phyloP scores from a whole-genome alignment of 2,797 vertebrate genomes.

The Sebastes jordani region DNA sequence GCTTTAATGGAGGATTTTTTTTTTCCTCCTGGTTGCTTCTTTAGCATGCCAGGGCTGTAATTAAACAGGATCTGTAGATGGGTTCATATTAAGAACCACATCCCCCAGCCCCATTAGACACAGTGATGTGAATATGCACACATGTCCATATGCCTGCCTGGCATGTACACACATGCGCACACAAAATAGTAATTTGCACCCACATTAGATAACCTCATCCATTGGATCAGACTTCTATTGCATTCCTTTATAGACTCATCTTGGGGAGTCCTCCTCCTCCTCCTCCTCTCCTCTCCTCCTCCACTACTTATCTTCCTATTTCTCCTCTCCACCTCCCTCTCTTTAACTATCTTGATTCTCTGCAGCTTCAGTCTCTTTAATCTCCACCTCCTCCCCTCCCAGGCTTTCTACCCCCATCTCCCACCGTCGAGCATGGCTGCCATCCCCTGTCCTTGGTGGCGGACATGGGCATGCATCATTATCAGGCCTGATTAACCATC shows the following conservation, averaged over 20 bases:
- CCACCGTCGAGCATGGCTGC: constrained; percentile 39
- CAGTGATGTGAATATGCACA: constrained; percentile 47
- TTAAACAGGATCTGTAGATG: constrained; percentile 64
- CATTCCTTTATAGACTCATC: constrained; percentile 26
- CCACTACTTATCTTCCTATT: constrained; percentile 27
- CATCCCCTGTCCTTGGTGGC: constrained; percentile 64
- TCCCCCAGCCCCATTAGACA: constrained; percentile 43
- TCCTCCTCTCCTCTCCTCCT: background rate
- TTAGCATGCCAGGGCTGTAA: constrained; percentile 51
- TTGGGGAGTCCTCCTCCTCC: background rate
- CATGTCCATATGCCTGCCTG: constrained; percentile 58
- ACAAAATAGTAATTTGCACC: constrained; percentile 45
- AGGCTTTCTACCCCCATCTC: constrained; percentile 44
- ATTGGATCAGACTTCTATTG: constrained; percentile 11
- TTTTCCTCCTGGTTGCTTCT: constrained; percentile 19
- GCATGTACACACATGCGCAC: constrained; percentile 10
- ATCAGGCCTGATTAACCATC: constrained; percentile 72
- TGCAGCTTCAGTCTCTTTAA: constrained; percentile 39
- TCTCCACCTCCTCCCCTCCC: constrained; percentile 52
- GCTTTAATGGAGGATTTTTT: constrained; percentile 39
- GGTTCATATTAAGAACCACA: constrained; percentile 49
- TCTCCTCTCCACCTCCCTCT: constrained; percentile 40
- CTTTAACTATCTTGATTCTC: constrained; percentile 34
- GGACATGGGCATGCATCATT: constrained; percentile 68
- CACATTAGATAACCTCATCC: constrained; percentile 32